These are phyloP conservation scores for Heliornis fulica DNA, from an alignment of 2,113 vertebrate genomes.

Conservation along the genomic window DNA sequence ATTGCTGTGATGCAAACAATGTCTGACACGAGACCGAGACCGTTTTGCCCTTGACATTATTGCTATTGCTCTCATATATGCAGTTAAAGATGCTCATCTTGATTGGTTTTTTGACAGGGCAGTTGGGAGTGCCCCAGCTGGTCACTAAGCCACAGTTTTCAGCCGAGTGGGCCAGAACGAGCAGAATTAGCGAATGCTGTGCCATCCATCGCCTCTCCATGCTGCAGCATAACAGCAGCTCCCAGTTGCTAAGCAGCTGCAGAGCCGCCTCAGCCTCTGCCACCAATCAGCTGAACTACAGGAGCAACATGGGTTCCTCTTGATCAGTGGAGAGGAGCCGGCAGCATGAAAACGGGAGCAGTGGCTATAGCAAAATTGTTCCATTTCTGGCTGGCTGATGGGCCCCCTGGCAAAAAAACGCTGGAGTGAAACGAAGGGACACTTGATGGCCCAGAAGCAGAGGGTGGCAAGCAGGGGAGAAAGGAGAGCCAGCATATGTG, in stretches of 20 bases:
- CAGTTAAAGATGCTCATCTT: background rate
- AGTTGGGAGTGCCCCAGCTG: background rate
- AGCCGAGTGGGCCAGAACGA: background rate
- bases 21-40: background rate
- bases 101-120: background rate
- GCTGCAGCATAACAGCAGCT: background rate
- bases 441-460: background rate
- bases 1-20: background rate
- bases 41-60: background rate
- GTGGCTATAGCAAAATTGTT: background rate
- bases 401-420: background rate
- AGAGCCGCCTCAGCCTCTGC: background rate
- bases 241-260: constrained; percentile 62
- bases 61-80: background rate
- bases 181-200: background rate
- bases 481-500: constrained; percentile 50
- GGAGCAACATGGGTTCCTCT: background rate
- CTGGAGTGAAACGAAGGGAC: background rate
- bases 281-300: background rate
- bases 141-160: background rate
- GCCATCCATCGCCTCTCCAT: background rate
- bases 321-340: background rate
- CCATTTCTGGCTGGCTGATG: background rate
- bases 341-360: background rate
- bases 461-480: background rate